A percentile compares a stretch with the other conserved stretches of the same genome.
Evolutionary conservation across 2,113 vertebrate genomes (phyloP).

Genomic region (Abramis brama): DNA sequence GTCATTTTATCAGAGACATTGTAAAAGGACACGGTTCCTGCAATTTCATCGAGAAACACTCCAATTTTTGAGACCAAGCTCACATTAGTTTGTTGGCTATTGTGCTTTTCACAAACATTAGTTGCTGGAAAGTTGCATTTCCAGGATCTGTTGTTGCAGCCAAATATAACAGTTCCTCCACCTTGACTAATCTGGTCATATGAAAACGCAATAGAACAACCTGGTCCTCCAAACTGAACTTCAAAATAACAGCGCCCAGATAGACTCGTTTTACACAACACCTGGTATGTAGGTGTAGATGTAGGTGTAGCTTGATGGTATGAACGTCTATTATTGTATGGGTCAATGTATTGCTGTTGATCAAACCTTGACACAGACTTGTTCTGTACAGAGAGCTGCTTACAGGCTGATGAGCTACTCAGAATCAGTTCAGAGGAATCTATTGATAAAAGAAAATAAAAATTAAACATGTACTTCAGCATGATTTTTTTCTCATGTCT

Average conservation of each 20-base stretch:
- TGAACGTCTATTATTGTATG: too few relatives aligned
- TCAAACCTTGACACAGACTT: neutral
- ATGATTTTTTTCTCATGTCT: neutral
- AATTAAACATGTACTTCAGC: neutral
- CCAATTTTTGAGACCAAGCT: constrained; percentile 17
- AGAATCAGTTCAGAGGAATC: neutral
- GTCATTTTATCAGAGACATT: constrained; percentile 43
- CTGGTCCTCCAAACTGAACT: neutral
- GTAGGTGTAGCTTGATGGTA: too few relatives aligned
- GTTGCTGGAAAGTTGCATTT: neutral
- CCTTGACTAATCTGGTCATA: neutral
- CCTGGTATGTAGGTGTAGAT: constrained; percentile 4
- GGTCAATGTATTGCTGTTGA: too few relatives aligned
- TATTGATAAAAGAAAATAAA: too few relatives aligned
- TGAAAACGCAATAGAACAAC: constrained; percentile 13
- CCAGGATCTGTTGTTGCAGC: constrained; percentile 38
- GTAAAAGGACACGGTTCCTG: constrained; percentile 32
- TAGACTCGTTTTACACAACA: neutral
- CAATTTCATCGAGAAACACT: constrained; percentile 39
- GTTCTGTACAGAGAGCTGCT: neutral
- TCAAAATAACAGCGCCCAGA: constrained; percentile 39
- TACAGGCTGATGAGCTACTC: neutral
- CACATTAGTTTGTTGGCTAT: neutral
- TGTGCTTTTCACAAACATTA: neutral
- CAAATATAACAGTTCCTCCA: neutral